Percentiles rank a stretch among this genome's conserved stretches.
Evolutionary conservation across 1,140 invertebrate genomes (phyloP).

Genomic region (Brachionus paranguensis): DNA sequence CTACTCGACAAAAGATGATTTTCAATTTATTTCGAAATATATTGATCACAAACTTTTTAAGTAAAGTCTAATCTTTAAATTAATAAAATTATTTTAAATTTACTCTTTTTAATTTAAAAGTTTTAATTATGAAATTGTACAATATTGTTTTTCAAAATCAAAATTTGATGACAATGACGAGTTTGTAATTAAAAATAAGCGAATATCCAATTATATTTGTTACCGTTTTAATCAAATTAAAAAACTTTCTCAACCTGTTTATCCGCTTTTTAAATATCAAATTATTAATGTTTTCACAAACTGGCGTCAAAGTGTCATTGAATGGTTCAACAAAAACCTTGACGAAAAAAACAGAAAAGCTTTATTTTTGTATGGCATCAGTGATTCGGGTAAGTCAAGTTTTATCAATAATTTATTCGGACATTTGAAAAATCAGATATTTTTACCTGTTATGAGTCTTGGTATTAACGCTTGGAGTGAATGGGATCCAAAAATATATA

Average conservation of each 20-base stretch:
- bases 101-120: background rate
- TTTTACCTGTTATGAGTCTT: background rate
- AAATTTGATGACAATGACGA: background rate
- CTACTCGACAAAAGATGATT: background rate
- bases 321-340: background rate
- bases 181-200: background rate
- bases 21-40: conserved; percentile 4
- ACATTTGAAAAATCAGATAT: background rate
- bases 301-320: background rate
- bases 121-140: background rate
- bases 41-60: background rate
- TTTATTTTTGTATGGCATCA: background rate
- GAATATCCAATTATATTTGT: background rate
- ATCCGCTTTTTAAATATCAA: background rate
- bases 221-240: background rate
- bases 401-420: background rate
- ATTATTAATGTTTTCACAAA: background rate
- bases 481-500: conserved; percentile 8
- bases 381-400: background rate
- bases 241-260: background rate
- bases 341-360: background rate
- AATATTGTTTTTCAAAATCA: background rate
- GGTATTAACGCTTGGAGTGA: background rate
- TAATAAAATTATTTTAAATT: background rate
- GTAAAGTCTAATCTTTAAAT: background rate